Evolutionary conservation across 2,797 vertebrate species (phyloP).

Genomic region (Myiothlypis coronata): DNA sequence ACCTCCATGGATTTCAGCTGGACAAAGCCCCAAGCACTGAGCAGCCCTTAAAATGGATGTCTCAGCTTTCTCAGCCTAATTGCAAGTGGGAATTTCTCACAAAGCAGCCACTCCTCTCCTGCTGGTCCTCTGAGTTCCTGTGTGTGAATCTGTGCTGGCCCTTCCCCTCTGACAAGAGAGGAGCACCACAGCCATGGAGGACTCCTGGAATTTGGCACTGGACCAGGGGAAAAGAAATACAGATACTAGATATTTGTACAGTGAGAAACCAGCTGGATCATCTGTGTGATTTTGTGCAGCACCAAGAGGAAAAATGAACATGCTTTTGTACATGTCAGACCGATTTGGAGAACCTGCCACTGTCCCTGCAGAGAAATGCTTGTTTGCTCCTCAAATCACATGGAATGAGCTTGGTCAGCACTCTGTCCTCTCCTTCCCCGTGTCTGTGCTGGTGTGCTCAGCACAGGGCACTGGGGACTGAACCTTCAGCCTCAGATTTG

Average conservation of each 20-base stretch:
- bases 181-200: accelerated
- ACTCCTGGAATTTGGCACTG: neutral
- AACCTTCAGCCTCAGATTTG: neutral
- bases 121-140: accelerated
- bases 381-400: neutral
- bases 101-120: neutral
- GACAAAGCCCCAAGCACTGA: neutral
- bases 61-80: neutral
- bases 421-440: neutral
- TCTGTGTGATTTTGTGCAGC: neutral
- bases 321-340: neutral
- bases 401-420: neutral
- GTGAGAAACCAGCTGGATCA: neutral
- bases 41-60: neutral
- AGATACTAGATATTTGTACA: neutral
- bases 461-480: neutral
- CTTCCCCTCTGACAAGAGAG: neutral
- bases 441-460: too few species aligned
- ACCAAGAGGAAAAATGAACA: neutral
- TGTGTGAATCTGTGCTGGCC: accelerated
- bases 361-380: neutral
- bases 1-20: neutral
- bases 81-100: neutral
- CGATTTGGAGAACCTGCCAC: neutral
- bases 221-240: neutral